Conservation (phyloP, 1,140 invertebrate species). For the Drosophila ironensis region DNA sequence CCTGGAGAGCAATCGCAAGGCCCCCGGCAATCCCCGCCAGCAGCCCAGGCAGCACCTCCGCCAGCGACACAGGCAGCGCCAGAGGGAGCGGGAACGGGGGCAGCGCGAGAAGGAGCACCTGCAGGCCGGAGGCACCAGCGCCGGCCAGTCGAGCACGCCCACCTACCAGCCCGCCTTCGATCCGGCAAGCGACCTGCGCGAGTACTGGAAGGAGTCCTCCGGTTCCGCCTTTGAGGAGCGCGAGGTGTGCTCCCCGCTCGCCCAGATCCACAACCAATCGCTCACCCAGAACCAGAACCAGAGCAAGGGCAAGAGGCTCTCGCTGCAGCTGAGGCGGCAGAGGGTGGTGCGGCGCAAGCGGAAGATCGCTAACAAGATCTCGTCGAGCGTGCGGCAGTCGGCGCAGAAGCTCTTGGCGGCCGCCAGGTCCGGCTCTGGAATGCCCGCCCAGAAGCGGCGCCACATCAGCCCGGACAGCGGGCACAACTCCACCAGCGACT, state of each 20-base stretch:
- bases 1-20: conserved; percentile 69
- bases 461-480: conserved; percentile 78
- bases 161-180: conserved; percentile 69
- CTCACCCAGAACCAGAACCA: conserved; percentile 2
- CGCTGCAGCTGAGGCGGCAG: conserved; percentile 59
- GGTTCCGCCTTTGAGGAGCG: conserved; percentile 54
- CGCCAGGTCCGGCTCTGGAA: conserved; percentile 49
- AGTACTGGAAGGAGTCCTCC: conserved; percentile 52
- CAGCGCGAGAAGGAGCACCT: no score
- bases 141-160: conserved; percentile 49
- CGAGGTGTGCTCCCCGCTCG: conserved; percentile 56
- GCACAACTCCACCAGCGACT: conserved; percentile 64
- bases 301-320: conserved; percentile 35
- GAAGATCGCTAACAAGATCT: conserved; percentile 61
- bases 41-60: conserved; percentile 4
- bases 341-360: conserved; percentile 73
- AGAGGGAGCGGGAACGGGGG: no score
- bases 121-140: not conserved
- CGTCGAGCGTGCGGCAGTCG: conserved; percentile 59
- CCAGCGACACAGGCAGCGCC: conserved; percentile 6
- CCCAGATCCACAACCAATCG: not conserved
- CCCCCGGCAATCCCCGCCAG: not conserved
- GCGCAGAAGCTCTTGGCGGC: conserved; percentile 58
- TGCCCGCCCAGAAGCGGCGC: conserved; percentile 44
- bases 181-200: conserved; percentile 67